phyloP scores from a whole-genome alignment of 2,113 vertebrate species.

The Mus spicilegus region DNA sequence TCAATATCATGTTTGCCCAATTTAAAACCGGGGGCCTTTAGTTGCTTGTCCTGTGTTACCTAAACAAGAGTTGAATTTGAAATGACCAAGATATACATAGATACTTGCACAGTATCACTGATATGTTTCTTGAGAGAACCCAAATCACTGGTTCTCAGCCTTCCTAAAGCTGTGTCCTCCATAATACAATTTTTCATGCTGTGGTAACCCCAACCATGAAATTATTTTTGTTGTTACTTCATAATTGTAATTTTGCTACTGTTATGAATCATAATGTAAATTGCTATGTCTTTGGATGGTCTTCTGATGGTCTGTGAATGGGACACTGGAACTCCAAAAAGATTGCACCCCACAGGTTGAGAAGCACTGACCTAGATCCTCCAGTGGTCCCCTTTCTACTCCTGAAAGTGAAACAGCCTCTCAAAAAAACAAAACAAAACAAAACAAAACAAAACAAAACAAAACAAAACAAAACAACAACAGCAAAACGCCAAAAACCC shows the following conservation, averaged over 20 bases:
- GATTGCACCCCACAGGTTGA: neutral
- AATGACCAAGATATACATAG: neutral
- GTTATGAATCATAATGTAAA: neutral
- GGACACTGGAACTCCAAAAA: neutral
- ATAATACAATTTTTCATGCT: neutral
- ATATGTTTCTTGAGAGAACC: neutral
- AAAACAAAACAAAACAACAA: neutral
- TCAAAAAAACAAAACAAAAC: neutral
- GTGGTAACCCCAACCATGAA: neutral
- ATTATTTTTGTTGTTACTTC: neutral
- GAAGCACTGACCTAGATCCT: neutral
- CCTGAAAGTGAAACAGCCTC: neutral
- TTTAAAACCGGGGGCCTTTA: neutral
- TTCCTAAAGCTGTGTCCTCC: neutral
- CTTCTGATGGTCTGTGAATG: neutral
- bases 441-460: neutral
- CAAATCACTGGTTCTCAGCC: neutral
- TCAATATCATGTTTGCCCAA: neutral
- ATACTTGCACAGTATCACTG: neutral
- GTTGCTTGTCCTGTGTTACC: neutral
- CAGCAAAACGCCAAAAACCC: neutral
- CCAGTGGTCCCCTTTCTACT: neutral
- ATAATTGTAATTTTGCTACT: neutral
- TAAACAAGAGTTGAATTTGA: conserved; percentile 30
- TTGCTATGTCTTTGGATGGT: neutral